phyloP scores from a whole-genome alignment of 2,888 invertebrate species.

The Terebella lapidaria region DNA sequence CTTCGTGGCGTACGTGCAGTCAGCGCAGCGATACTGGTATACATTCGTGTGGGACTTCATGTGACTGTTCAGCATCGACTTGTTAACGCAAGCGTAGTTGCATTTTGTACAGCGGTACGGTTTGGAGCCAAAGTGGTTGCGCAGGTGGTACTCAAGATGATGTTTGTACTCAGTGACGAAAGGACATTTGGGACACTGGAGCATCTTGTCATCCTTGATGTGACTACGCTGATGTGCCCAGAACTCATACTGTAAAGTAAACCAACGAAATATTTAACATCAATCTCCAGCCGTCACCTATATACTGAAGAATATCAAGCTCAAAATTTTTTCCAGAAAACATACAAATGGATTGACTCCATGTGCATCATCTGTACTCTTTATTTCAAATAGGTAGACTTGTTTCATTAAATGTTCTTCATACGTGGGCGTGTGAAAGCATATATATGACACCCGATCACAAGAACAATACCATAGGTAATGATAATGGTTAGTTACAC shows the following conservation, averaged over 20 bases:
- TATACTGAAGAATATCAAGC: no score
- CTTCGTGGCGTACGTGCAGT: conserved; percentile 94
- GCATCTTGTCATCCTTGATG: conserved; percentile 86
- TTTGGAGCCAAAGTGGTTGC: conserved; percentile 91
- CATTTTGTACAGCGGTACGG: conserved; percentile 91
- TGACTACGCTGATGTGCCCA: conserved; percentile 88
- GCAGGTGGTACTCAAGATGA: conserved; percentile 88
- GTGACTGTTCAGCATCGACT: conserved; percentile 96
- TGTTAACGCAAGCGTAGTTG: conserved; percentile 54
- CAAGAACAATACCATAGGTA: no score
- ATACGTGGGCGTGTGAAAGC: no score
- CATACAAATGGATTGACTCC: not conserved
- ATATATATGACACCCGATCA: no score
- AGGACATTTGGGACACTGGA: conserved; percentile 86
- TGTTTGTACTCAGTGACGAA: conserved; percentile 99
- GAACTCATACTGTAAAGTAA: conserved; percentile 63
- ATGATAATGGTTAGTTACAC: no score
- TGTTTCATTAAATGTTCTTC: no score
- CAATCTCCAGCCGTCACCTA: no score
- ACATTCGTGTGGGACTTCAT: conserved; percentile 83
- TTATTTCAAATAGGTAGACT: no score
- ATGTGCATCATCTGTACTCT: no score
- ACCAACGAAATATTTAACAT: no score
- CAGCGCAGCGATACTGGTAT: conserved; percentile 86
- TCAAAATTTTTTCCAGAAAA: not conserved